Evolutionary conservation across 2,113 vertebrate genomes (phyloP).

Genomic region (Eulemur rufifrons): DNA sequence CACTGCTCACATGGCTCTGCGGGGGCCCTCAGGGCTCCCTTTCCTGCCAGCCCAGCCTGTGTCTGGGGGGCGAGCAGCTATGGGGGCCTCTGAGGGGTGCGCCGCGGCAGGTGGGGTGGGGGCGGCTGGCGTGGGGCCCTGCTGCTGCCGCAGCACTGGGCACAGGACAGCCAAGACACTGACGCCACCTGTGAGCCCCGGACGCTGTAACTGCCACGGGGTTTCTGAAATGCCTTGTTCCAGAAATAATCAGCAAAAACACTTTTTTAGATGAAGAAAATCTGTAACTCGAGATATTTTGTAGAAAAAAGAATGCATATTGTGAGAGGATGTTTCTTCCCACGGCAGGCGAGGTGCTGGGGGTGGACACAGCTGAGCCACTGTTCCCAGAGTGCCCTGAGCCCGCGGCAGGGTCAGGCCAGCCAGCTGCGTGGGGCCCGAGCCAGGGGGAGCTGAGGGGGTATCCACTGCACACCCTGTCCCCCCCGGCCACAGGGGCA

Average conservation of each 20-base stretch:
- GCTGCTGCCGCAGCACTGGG: neutral
- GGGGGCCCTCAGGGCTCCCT: fast-evolving
- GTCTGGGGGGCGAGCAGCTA: neutral
- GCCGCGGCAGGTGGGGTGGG: fast-evolving
- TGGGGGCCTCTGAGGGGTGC: neutral
- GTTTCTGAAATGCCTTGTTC: neutral
- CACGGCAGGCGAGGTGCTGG: neutral
- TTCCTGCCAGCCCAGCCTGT: neutral
- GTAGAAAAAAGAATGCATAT: neutral
- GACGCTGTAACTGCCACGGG: neutral
- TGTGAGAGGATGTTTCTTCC: constrained; percentile 12
- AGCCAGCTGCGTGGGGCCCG: fast-evolving
- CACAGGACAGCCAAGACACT: neutral
- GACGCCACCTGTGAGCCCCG: neutral
- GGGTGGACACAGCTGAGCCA: neutral
- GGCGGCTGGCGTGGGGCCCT: neutral
- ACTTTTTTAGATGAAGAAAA: constrained; percentile 9
- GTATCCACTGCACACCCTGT: neutral
- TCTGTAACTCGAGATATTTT: neutral
- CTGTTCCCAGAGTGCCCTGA: neutral
- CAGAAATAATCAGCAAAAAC: constrained; percentile 13
- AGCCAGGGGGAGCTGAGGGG: too few species aligned
- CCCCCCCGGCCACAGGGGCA: neutral
- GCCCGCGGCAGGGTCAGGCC: neutral
- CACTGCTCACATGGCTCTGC: neutral